A percentile compares a stretch with the other conserved stretches of the same genome.
phyloP scores from a whole-genome alignment of 2,888 invertebrate genomes.

The Coleophora flavipennella region DNA sequence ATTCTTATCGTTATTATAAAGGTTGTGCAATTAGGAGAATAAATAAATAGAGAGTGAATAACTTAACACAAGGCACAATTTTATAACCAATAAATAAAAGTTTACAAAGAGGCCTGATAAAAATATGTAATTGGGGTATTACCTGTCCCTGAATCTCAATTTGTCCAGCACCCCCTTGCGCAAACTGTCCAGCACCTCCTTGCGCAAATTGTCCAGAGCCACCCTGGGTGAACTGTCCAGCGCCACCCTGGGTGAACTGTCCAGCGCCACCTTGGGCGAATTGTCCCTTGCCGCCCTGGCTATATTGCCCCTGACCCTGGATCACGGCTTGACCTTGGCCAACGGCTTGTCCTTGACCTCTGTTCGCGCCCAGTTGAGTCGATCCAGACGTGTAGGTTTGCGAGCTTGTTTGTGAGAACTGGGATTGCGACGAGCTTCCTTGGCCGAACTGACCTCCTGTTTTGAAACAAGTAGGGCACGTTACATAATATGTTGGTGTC shows the following conservation, averaged over 20 bases:
- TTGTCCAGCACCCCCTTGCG: slow-evolving; percentile 29
- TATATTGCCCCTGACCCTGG: slow-evolving; percentile 15
- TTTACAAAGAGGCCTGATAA: too few relatives aligned
- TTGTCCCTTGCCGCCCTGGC: slow-evolving; percentile 3
- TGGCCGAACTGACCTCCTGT: slow-evolving; percentile 15
- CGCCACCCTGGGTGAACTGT: slow-evolving; percentile 10
- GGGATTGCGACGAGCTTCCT: slow-evolving; percentile 11
- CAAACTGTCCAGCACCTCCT: slow-evolving; percentile 27
- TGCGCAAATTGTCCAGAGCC: slow-evolving; percentile 11
- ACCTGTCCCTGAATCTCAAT: slow-evolving; percentile 16
- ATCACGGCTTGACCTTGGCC: slow-evolving; percentile 9
- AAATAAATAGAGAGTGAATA: too few relatives aligned
- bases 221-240: slow-evolving; percentile 18
- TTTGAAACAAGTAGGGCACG: too few relatives aligned
- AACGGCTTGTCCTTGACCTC: slow-evolving; percentile 11
- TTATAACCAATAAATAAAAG: too few relatives aligned
- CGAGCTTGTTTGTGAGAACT: slow-evolving; percentile 17
- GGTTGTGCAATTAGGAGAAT: too few relatives aligned
- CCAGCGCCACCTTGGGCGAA: background rate
- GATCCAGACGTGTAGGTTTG: slow-evolving; percentile 2
- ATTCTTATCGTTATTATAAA: too few relatives aligned
- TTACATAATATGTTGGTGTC: too few relatives aligned
- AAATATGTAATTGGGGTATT: background rate
- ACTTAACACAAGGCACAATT: too few relatives aligned
- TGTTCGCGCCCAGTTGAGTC: slow-evolving; percentile 8